Evolutionary conservation across 2,888 invertebrate species (phyloP).

Genomic region (Chloromyia formosa): DNA sequence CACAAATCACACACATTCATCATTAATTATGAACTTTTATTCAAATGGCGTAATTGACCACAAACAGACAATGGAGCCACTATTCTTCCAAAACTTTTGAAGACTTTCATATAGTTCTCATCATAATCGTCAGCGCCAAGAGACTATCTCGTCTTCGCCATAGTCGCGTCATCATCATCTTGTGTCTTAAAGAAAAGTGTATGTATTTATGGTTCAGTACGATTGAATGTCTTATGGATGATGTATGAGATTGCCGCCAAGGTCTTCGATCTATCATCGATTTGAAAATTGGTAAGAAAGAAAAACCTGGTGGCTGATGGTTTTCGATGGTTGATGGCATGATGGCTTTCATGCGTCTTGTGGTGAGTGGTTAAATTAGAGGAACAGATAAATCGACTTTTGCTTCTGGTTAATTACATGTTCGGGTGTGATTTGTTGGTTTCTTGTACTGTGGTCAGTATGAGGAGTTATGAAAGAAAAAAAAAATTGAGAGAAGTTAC

Average conservation of each 20-base stretch:
- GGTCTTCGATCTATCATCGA: conserved; percentile 43
- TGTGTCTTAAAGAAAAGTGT: no score
- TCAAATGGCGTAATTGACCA: conserved; percentile 44
- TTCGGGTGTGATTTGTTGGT: conserved; percentile 44
- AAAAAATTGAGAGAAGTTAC: not conserved
- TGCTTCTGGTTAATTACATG: conserved; percentile 47
- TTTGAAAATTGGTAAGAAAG: conserved; percentile 31
- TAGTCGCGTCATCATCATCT: no score
- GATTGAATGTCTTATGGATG: not conserved
- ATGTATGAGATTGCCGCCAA: conserved; percentile 8
- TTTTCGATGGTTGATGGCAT: conserved; percentile 31
- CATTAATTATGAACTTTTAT: conserved; percentile 46
- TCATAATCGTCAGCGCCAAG: not conserved
- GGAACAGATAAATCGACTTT: conserved; percentile 45
- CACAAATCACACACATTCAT: conserved; percentile 38
- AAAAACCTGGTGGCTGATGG: conserved; percentile 34
- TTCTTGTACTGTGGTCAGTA: conserved; percentile 27
- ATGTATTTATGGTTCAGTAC: no score
- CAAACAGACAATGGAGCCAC: conserved; percentile 36
- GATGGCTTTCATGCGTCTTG: conserved; percentile 39
- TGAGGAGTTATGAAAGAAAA: not conserved
- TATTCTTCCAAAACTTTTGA: conserved; percentile 26
- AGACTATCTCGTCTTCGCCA: no score
- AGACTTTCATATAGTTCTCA: conserved; percentile 28
- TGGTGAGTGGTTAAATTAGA: conserved; percentile 45